phyloP scores from a whole-genome alignment of 2,797 vertebrate species.

The Leptodactylus fallax region DNA sequence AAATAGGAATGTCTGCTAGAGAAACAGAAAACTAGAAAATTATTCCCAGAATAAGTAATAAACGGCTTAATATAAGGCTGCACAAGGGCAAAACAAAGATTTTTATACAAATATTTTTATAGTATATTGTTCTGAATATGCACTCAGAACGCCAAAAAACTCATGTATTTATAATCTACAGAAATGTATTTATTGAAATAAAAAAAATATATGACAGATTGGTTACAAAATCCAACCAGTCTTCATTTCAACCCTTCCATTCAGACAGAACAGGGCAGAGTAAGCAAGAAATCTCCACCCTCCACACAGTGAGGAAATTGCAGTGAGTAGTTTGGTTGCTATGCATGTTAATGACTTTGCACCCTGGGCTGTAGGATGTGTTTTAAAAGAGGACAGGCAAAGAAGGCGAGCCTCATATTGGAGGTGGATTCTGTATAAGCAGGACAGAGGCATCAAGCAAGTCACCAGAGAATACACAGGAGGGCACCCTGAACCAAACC shows the following conservation, averaged over 20 bases:
- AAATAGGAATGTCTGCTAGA: neutral
- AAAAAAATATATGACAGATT: neutral
- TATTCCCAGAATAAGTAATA: too few relatives aligned
- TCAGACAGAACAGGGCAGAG: constrained; percentile 52
- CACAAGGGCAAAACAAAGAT: too few relatives aligned
- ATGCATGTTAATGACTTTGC: constrained; percentile 94
- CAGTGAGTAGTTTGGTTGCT: constrained; percentile 86
- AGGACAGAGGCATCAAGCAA: constrained; percentile 41
- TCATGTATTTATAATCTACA: too few relatives aligned
- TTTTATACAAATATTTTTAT: neutral
- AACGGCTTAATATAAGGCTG: too few relatives aligned
- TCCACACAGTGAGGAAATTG: constrained; percentile 78
- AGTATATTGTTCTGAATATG: neutral
- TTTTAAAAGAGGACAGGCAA: constrained; percentile 84
- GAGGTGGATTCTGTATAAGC: constrained; percentile 64
- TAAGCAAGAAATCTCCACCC: constrained; percentile 69
- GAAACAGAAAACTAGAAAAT: too few relatives aligned
- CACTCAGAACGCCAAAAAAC: neutral
- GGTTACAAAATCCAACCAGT: constrained; percentile 34
- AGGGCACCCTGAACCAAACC: neutral
- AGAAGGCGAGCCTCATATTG: constrained; percentile 67
- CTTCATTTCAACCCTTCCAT: constrained; percentile 17
- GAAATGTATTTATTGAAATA: neutral
- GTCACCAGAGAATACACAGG: constrained; percentile 54
- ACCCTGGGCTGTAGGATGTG: constrained; percentile 78